These are phyloP conservation scores for Phycodurus eques DNA, from an alignment of 2,113 vertebrate genomes.

Conservation along the genomic window DNA sequence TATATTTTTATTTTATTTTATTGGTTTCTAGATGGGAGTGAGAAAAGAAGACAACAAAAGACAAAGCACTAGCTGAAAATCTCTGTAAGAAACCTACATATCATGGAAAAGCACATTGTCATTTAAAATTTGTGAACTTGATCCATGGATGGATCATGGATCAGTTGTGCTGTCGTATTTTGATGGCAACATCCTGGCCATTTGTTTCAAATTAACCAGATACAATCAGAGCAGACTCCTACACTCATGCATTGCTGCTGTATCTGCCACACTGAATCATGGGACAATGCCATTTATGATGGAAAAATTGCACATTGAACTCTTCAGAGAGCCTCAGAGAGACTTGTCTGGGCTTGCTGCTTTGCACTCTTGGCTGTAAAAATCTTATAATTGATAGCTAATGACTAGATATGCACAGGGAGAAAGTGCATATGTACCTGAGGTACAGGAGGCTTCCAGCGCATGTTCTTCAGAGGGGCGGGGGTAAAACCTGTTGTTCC, in stretches of 20 bases:
- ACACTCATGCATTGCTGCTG: background rate
- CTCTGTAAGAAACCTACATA: background rate
- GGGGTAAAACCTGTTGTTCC: constrained; percentile 88
- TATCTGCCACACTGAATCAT: constrained; percentile 26
- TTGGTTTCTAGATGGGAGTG: no score
- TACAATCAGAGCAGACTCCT: constrained; percentile 13
- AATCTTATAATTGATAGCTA: constrained; percentile 49
- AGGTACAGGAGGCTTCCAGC: constrained; percentile 90
- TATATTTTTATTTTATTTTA: no score
- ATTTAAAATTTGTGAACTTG: background rate
- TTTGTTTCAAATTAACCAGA: constrained; percentile 27
- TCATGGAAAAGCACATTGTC: constrained; percentile 14
- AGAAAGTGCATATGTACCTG: constrained; percentile 74
- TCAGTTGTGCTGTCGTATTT: constrained; percentile 1
- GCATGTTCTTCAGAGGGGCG: constrained; percentile 91
- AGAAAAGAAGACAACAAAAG: no score
- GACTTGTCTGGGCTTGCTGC: constrained; percentile 51
- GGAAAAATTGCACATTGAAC: constrained; percentile 19
- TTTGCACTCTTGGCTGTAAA: constrained; percentile 49
- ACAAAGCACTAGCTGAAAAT: background rate
- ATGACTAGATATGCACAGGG: constrained; percentile 19
- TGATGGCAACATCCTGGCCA: background rate
- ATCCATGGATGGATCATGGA: background rate
- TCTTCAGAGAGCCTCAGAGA: constrained; percentile 33
- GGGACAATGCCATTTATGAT: constrained; percentile 17